phyloP scores from a whole-genome alignment of 2,113 vertebrate species.

The Gallinago undulata region DNA sequence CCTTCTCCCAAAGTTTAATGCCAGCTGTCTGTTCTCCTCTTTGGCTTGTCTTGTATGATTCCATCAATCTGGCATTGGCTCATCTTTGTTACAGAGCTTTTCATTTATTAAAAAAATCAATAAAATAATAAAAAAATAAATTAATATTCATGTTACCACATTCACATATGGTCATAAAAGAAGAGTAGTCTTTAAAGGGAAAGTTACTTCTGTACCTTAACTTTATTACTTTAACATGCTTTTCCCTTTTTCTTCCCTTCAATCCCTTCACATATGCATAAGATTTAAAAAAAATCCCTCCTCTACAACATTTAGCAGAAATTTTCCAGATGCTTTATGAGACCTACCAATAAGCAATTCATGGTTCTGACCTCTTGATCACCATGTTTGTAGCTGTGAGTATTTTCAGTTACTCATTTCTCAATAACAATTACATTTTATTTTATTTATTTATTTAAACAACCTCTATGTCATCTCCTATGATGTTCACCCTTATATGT shows the following conservation, averaged over 20 bases:
- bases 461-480: background rate
- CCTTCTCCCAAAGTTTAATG: background rate
- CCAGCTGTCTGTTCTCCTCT: background rate
- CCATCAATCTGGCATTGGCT: background rate
- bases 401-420: background rate
- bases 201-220: background rate
- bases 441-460: background rate
- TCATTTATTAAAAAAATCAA: background rate
- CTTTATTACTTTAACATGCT: background rate
- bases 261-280: background rate
- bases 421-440: background rate
- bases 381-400: background rate
- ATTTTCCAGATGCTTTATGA: background rate
- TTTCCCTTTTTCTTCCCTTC: background rate
- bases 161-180: background rate
- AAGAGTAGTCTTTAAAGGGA: background rate
- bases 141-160: background rate
- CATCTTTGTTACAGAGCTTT: background rate
- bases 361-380: background rate
- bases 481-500: fast-evolving
- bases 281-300: background rate
- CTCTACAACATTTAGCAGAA: background rate
- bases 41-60: background rate
- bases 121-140: background rate
- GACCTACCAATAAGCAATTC: background rate